Evolutionary conservation across 2,113 vertebrate species (phyloP), one percentile per base, ranked within the genome.

Genomic region (Tor tambroides): DNA sequence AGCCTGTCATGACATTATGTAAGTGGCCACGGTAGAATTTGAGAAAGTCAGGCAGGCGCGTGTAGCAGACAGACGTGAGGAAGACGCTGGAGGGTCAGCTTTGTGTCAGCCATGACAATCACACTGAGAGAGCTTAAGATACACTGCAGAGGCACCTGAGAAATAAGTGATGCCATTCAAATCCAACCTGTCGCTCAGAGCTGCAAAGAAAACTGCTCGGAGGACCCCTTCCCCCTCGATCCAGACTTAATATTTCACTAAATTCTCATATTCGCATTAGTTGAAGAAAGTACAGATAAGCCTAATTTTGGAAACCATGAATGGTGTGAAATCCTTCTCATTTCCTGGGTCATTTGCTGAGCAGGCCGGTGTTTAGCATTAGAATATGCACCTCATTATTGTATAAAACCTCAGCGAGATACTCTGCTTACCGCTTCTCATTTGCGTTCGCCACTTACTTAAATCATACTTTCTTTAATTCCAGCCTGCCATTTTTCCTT

Each of bases 11-110:
- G 67, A 63, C 79, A 87, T 74, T 74, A 59, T 88, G 84, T 83
- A 80, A 83, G 79, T 83, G 71, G 71, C 43, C 14, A 10, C 17
- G n/a, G 80, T 86, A 67, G 14, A 84, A 74, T 89, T 85, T 78
- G 82, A 59, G 74, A 89, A 87, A 85, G 54, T 74, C 63, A 30
- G 77, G 41, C 49, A 7, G 67, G 35, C 26, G n/a, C 17, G 35
- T 81, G 65, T 23, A 63, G 35, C 54, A 74, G 78, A 63, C 86
- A 23, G 83, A 26, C 0, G 2, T 41, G 38, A 61, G 43, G n/a
- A 65, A 54, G 85, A 11, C 54, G 63, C 85, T 23, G 9, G 54
- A 59, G 88, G 88, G 79, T 86, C 80, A 79, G 84, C 86, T 88
- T 80, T 83, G 43, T 86, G 86, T 84, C 79, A 79, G 74, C 28